A percentile compares a stretch with the other conserved stretches of the same genome.
Conservation (phyloP, 2,797 vertebrate genomes). For the Hydrolagus colliei region DNA sequence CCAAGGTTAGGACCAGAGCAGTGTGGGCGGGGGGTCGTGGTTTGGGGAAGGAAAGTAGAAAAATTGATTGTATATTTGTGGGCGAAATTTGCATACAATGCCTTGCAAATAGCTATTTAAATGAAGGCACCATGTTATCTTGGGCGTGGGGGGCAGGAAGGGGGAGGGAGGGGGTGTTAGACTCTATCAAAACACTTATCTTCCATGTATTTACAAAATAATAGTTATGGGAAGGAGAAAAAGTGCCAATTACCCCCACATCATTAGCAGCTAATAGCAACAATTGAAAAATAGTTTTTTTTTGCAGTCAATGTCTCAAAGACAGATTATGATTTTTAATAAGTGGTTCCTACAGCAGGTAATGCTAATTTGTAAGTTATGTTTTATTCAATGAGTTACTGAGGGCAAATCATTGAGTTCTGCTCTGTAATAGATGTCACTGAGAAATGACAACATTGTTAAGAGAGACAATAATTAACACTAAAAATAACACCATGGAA, state of each 20-base stretch:
- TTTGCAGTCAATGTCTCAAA: not conserved
- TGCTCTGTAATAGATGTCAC: not conserved
- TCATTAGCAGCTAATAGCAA: not conserved
- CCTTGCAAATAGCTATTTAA: too few species aligned
- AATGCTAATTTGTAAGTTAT: not conserved
- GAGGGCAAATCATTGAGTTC: not conserved
- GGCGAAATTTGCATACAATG: too few species aligned
- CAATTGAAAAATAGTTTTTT: not conserved
- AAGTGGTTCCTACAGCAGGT: not conserved
- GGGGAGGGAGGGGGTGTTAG: too few species aligned
- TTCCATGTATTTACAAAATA: conserved; percentile 9
- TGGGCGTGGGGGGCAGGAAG: too few species aligned
- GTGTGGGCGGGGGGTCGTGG: too few species aligned
- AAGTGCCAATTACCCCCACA: not conserved
- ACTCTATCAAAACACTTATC: not conserved
- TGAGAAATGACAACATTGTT: not conserved
- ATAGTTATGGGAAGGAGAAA: not conserved
- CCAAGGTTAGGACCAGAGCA: too few species aligned
- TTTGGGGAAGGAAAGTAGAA: too few species aligned
- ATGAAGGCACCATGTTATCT: too few species aligned
- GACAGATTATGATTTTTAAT: not conserved
- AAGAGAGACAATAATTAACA: not conserved
- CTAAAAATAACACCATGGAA: not conserved
- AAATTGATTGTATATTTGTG: too few species aligned
- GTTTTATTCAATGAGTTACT: not conserved